Evolutionary conservation across 2,113 vertebrate genomes (phyloP), one percentile per base, ranked within the genome.

Genomic region (Chitala chitala): DNA sequence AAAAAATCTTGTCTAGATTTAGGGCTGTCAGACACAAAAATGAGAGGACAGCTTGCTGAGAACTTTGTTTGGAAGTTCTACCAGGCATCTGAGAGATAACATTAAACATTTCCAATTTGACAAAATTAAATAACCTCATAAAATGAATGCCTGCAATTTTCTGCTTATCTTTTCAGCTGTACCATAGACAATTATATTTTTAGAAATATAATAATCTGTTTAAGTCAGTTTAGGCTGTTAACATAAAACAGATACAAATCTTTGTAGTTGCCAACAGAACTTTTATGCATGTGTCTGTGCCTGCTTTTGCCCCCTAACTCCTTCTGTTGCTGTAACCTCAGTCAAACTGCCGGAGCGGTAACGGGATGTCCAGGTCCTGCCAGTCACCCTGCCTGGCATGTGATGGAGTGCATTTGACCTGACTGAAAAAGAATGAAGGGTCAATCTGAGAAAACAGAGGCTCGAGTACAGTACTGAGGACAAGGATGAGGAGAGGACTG

Each of bases 1-100:
- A 68, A 68, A 68, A n/a, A 68, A 63, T 63, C 59, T 36, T 63
- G 33, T 38, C 33, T 33, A 63, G 59, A 36, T 63, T 36, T 63
- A 36, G 59, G 59, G 59, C 59, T 63, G 59, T 33, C 59, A 63
- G 31, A 63, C 6, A 36, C 38, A 36, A 63, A 63, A 68, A 38
- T 46, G 64, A 46, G n/a, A 29, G 64, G 40, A n/a, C 4, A 46
- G 40, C 46, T 68, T 68, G 44, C 44, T 44, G 40, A 68, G 44
- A 48, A 48, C 40, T 42, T 68, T 68, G 22, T 44, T 26, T 7
- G 40, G 22, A 26, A 24, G 15, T 38, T 36, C 64, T 68, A 46
- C 22, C 64, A 44, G 40, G 2, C 26, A 48, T 20, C 46, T 44
- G 42, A 46, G 22, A 68, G 42, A 68, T 68, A 24, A 68, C n/a